These are phyloP conservation scores for Nannoperca australis DNA, from an alignment of 2,797 vertebrate species.

Conservation along the genomic window DNA sequence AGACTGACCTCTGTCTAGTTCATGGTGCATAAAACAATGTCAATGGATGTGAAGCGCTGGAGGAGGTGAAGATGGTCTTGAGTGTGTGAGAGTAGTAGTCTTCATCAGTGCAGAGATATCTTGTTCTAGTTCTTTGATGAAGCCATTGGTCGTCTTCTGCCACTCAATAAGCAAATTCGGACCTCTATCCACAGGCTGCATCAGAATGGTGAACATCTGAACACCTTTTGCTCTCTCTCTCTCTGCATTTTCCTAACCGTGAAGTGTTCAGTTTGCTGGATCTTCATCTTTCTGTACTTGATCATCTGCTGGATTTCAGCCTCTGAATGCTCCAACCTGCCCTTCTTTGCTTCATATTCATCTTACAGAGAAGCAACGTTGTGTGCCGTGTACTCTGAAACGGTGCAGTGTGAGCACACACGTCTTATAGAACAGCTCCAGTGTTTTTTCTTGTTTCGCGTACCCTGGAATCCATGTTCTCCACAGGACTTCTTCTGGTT, in stretches of 20 bases:
- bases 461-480: conserved; percentile 17
- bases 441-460: conserved; percentile 5
- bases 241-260: conserved; percentile 19
- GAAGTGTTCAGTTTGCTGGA: not conserved
- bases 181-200: conserved; percentile 6
- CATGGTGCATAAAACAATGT: not conserved
- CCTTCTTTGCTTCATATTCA: conserved; percentile 12
- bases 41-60: not conserved
- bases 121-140: conserved; percentile 18
- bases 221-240: conserved; percentile 15
- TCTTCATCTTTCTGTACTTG: conserved; percentile 6
- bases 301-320: conserved; percentile 19
- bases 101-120: conserved; percentile 12
- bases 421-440: conserved; percentile 33
- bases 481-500: conserved; percentile 17
- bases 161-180: conserved; percentile 13
- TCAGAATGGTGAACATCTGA: conserved; percentile 4
- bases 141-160: not conserved
- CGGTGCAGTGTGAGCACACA: conserved; percentile 13
- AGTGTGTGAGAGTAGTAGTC: not conserved
- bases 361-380: conserved; percentile 3
- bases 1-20: not conserved
- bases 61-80: conserved; percentile 24
- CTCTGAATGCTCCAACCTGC: not conserved
- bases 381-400: conserved; percentile 5